Evolutionary conservation across 2,113 vertebrate genomes (phyloP).

Genomic region (Hydropotes inermis): DNA sequence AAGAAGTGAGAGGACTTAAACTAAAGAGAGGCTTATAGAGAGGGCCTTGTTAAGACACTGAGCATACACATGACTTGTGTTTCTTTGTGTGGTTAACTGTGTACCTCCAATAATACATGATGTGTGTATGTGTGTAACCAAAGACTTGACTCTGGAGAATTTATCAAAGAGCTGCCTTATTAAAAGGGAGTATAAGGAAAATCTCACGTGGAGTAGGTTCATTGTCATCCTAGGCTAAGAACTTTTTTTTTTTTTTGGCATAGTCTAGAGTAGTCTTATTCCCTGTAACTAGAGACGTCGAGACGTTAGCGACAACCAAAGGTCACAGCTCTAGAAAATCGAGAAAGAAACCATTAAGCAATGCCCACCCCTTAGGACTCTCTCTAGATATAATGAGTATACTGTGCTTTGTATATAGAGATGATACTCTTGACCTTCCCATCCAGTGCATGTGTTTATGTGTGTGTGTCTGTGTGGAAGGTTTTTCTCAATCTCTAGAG

Average conservation of each 20-base stretch:
- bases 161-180: not conserved
- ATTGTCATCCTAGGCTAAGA: constrained; percentile 28
- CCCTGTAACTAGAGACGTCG: not conserved
- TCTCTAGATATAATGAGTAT: not conserved
- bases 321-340: not conserved
- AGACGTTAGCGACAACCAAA: not conserved
- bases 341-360: not conserved
- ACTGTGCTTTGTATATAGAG: not conserved
- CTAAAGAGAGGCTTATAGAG: not conserved
- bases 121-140: not conserved
- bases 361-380: not conserved
- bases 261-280: not conserved
- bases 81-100: not conserved
- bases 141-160: not conserved
- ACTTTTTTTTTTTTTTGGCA: not conserved
- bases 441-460: not conserved
- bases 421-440: not conserved
- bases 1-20: not conserved
- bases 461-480: not conserved
- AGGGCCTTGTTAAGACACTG: not conserved
- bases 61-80: not conserved
- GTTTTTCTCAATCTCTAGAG: not conserved
- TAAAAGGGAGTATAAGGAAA: constrained; percentile 5
- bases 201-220: not conserved
- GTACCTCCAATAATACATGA: not conserved